A percentile compares a stretch with the other conserved stretches of the same genome.
phyloP scores from a whole-genome alignment of 2,113 vertebrate genomes.

The Ancistrus triradiatus region DNA sequence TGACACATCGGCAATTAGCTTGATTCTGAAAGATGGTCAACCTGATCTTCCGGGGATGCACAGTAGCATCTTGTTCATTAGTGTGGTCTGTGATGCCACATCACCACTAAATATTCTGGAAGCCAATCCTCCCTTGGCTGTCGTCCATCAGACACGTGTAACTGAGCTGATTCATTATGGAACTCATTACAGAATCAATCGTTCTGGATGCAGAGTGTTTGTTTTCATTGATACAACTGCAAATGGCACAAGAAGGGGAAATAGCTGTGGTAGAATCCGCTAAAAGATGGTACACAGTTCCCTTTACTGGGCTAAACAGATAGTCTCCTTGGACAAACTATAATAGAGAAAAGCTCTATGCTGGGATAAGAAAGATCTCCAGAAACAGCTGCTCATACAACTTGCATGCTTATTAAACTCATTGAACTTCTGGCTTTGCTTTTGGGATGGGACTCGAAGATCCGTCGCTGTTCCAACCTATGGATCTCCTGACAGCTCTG shows the following conservation, averaged over 20 bases:
- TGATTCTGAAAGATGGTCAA: slow-evolving; percentile 4
- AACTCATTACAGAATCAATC: slow-evolving; percentile 27
- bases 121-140: slow-evolving; percentile 32
- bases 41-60: neutral
- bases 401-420: too few relatives aligned
- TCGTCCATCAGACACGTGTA: slow-evolving; percentile 19
- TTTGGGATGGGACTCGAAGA: slow-evolving; percentile 1
- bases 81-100: slow-evolving; percentile 7
- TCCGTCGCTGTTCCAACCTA: slow-evolving; percentile 15
- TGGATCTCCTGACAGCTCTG: slow-evolving; percentile 29
- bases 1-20: neutral
- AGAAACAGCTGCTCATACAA: slow-evolving; percentile 8
- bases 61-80: slow-evolving; percentile 21
- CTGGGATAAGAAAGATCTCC: neutral
- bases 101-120: slow-evolving; percentile 11
- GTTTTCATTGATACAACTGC: slow-evolving; percentile 4
- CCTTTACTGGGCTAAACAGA: too few relatives aligned
- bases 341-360: neutral
- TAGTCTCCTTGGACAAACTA: too few relatives aligned
- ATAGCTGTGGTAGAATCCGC: too few relatives aligned
- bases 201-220: neutral
- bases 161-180: slow-evolving; percentile 28
- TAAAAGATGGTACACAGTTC: too few relatives aligned
- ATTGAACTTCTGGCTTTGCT: slow-evolving; percentile 6
- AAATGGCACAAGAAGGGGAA: neutral